Percentiles rank a stretch among this genome's conserved stretches.
Conservation (phyloP, 1,140 invertebrate species). For the Drosophila setifemur region DNA sequence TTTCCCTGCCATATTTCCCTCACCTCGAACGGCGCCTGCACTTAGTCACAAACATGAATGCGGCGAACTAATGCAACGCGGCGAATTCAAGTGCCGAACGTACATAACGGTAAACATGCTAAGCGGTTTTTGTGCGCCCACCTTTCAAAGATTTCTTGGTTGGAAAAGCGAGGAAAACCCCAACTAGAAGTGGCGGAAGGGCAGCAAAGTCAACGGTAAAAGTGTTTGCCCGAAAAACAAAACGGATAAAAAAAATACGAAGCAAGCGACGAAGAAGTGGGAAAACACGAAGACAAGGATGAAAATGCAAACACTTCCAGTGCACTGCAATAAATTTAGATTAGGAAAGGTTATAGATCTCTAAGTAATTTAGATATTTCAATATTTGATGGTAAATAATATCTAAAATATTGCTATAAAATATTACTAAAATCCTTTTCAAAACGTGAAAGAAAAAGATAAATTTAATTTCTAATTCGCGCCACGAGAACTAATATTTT, state of each 20-base stretch:
- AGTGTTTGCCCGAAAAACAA: slow-evolving; percentile 60
- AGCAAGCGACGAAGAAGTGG: slow-evolving; percentile 5
- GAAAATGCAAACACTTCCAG: slow-evolving; percentile 72
- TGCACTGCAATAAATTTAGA: slow-evolving; percentile 5
- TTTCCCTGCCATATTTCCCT: background rate
- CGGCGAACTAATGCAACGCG: slow-evolving; percentile 75
- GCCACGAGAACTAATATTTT: no score
- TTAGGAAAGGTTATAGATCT: no score
- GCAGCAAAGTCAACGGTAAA: slow-evolving; percentile 66
- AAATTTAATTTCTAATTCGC: no score
- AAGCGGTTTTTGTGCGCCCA: slow-evolving; percentile 59
- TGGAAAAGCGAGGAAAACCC: slow-evolving; percentile 2
- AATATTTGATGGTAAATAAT: no score
- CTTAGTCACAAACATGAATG: slow-evolving; percentile 37
- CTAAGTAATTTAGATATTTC: no score
- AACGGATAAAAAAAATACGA: slow-evolving; percentile 10
- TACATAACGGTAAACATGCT: slow-evolving; percentile 78
- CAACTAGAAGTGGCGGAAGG: slow-evolving; percentile 8
- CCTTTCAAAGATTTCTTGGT: slow-evolving; percentile 16
- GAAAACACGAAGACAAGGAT: slow-evolving; percentile 35
- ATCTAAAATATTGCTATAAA: no score
- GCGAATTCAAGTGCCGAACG: slow-evolving; percentile 73
- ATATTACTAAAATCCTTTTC: no score
- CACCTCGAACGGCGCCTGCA: slow-evolving; percentile 45
- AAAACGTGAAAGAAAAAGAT: no score